These are phyloP conservation scores for Oreocharis arfaki DNA, from an alignment of 2,113 vertebrate species.

Conservation along the genomic window DNA sequence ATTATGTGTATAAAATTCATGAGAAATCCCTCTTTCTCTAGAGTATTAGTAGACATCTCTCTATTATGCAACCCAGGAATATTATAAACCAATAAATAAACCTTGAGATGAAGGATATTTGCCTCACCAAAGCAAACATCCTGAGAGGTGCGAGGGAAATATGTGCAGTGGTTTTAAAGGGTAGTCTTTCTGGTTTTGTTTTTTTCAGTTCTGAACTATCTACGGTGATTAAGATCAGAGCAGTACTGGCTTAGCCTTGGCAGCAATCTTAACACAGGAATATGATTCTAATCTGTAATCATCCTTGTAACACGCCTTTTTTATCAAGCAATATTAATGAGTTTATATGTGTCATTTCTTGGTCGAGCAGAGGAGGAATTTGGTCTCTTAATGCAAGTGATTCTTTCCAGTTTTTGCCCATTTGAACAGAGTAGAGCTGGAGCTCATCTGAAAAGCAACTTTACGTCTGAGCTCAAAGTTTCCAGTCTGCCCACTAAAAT, in stretches of 20 bases:
- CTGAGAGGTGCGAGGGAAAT: background rate
- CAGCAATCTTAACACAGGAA: background rate
- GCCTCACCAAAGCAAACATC: background rate
- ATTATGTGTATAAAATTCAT: conserved; percentile 56
- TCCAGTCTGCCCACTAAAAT: background rate
- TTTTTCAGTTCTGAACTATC: background rate
- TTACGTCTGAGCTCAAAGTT: background rate
- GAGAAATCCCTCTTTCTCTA: conserved; percentile 31
- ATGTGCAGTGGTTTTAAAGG: background rate
- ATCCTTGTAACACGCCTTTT: background rate
- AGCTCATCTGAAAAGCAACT: background rate
- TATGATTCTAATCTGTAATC: background rate
- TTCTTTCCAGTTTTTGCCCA: background rate
- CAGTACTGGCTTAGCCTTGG: background rate
- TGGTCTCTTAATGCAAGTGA: background rate
- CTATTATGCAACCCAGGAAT: conserved; percentile 28
- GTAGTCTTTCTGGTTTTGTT: background rate
- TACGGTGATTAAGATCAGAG: background rate
- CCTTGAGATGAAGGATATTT: conserved; percentile 18
- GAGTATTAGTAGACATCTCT: conserved; percentile 44
- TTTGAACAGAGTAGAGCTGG: background rate
- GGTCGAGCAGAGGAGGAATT: background rate
- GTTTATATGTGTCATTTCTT: background rate
- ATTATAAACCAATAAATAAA: conserved; percentile 45
- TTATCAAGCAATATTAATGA: background rate